Evolutionary conservation across 1,140 invertebrate species (phyloP), one percentile per base, ranked within the genome.

Genomic region (Myzus persicae): DNA sequence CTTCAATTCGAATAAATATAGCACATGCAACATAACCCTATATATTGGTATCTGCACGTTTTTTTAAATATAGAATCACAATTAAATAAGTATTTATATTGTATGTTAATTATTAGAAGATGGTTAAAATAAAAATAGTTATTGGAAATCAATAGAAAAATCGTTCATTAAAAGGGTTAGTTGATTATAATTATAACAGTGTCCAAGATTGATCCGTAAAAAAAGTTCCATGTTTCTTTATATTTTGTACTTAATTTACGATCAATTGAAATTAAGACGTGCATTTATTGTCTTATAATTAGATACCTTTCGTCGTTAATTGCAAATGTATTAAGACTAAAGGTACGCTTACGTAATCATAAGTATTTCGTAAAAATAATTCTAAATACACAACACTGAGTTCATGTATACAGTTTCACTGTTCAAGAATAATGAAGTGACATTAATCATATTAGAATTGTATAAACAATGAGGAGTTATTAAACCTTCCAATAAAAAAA

Each of bases 161-260:
- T n/a, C 14, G 18, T 18, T 36, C 59, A 76, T 76, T 36, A n/a
- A 76, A 76, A 76, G 31, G 9, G 59, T n/a, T n/a, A n/a, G 14
- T 18, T 76, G 5, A 18, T n/a, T 67, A n/a, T 18, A n/a, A 67
- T n/a, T 76, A 76, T 31, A 67, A 31, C 59, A 11, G 59, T 6
- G 14, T 76, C 18, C 4, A 90, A 90, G 31, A 90, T 54, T 26
- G 88, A 90, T 59, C 14, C 48, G 88, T 90, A 90, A 90, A 90
- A 76, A 89, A 90, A 90, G 88, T 90, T 59, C 88, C 91, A 93
- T 31, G 44, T 36, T 44, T 76, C 46, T 82, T 81, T n/a, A n/a
- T 31, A 81, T 81, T 82, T 84, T 38, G 44, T 93, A 93, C 84
- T 84, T 92, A 38, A 40, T 84, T 51, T 84, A 93, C 84, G 91